Evolutionary conservation across 1,140 invertebrate species (phyloP), one percentile per base, ranked within the genome.

Genomic region (Stegodyphus mimosarum): DNA sequence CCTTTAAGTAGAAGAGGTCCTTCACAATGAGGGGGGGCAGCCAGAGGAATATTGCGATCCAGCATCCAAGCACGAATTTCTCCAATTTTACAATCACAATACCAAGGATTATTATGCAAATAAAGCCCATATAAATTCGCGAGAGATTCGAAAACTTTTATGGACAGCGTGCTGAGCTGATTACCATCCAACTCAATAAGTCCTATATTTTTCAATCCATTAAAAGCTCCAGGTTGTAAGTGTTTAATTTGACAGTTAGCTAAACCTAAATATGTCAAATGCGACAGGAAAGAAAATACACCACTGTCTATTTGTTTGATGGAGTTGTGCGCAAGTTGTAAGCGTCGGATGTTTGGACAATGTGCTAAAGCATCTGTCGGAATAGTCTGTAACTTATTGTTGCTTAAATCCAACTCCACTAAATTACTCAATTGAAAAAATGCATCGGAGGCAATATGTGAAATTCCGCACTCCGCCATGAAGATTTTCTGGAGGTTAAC

Each of bases 401-500:
- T 91, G 80, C 95, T 95, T 72, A 96, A 90, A 89, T 96, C 95
- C 63, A 96, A 89, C 89, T 96, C 95, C 6, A 96, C 94, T 33
- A 89, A 66, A 87, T 89, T 89, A 33, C 85, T 87, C n/a, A 89
- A 72, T 76, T 89, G 88, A 71, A 74, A 76, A 74, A 89, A 89
- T 6, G 88, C 86, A 76, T 89, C 89, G 10, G 94, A 92, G 89
- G 97, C 95, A 90, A 98, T 96, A 90, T 95, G 94, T 55, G 94
- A 94, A 87, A 98, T 94, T 86, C 93, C 94, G 90, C 96, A 97
- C 87, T 92, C 93, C 69, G 94, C 92, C 88, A 97, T 91, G 90
- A 95, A 96, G 53, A 98, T 93, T 89, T 95, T 93, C 91, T 98
- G 96, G 86, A 98, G 91, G 91, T 98, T 97, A 18, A 96, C 92